Percentiles rank a stretch among this genome's conserved stretches.
Evolutionary conservation across 2,888 invertebrate genomes (phyloP).

Genomic region (Tolmerus cingulatus): DNA sequence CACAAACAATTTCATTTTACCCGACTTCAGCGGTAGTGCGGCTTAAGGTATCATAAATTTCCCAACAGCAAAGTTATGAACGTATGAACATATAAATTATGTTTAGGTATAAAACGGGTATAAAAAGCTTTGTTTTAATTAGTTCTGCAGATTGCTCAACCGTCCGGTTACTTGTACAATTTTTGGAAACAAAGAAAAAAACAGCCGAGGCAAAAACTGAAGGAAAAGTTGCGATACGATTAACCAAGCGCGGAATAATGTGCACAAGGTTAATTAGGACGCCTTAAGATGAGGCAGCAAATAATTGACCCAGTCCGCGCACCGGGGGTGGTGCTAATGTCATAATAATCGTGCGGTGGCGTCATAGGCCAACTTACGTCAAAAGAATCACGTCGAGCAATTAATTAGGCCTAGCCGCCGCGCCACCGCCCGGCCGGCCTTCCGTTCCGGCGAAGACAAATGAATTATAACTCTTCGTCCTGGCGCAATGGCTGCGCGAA

Average conservation of each 20-base stretch:
- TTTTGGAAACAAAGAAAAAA: background rate
- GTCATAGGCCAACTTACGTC: constrained; percentile 4
- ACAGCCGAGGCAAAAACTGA: background rate
- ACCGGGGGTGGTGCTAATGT: constrained; percentile 4
- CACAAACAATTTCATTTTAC: background rate
- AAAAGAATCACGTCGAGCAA: constrained; percentile 26
- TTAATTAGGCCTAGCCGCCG: constrained; percentile 14
- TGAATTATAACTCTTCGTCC: constrained; percentile 24
- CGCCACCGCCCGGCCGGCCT: background rate
- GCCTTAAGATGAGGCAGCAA: background rate
- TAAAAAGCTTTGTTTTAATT: background rate
- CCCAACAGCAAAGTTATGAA: background rate
- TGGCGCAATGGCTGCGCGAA: background rate
- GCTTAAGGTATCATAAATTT: background rate
- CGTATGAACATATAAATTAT: background rate
- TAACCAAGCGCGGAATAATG: background rate
- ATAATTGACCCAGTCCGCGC: background rate
- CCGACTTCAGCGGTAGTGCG: background rate
- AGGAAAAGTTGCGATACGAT: background rate
- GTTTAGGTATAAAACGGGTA: background rate
- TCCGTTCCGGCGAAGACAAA: constrained; percentile 17
- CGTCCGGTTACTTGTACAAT: background rate
- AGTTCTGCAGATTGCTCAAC: background rate
- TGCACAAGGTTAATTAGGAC: constrained; percentile 7
- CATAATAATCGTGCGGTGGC: constrained; percentile 13